Percentiles rank a stretch among this genome's conserved stretches.
Conservation (phyloP, 2,113 vertebrate species). For the Chelonoidis abingdonii region DNA sequence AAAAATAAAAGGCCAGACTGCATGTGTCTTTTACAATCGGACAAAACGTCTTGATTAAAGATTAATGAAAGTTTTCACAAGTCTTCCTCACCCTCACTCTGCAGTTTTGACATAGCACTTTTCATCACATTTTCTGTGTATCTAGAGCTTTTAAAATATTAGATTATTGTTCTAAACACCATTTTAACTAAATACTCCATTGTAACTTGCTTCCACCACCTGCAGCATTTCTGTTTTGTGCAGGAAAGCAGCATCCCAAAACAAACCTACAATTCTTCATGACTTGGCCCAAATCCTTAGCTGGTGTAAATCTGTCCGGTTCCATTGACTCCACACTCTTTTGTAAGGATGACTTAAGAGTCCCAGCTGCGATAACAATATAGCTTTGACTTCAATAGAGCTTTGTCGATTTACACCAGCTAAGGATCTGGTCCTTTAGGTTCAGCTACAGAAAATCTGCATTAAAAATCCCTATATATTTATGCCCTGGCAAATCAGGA, state of each 20-base stretch:
- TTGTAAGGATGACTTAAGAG: slow-evolving; percentile 19
- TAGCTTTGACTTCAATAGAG: background rate
- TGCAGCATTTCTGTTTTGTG: slow-evolving; percentile 66
- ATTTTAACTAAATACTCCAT: background rate
- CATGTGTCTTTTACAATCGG: background rate
- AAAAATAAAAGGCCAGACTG: background rate
- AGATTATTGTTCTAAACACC: slow-evolving; percentile 1
- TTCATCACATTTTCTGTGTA: slow-evolving; percentile 19
- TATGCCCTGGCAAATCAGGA: slow-evolving; percentile 40
- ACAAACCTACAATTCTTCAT: slow-evolving; percentile 45
- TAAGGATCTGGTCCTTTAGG: background rate
- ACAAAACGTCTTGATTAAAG: background rate
- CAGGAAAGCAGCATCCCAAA: slow-evolving; percentile 43
- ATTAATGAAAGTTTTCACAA: background rate
- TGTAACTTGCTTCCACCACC: slow-evolving; percentile 49
- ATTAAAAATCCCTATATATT: background rate
- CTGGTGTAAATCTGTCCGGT: slow-evolving; percentile 26
- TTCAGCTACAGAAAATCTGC: background rate
- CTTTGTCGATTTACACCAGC: background rate
- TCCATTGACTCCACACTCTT: slow-evolving; percentile 42
- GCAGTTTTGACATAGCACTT: background rate
- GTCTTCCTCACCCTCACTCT: slow-evolving; percentile 6
- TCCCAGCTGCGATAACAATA: background rate
- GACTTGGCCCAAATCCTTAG: slow-evolving; percentile 20
- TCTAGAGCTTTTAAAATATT: background rate